phyloP scores from a whole-genome alignment of 1,140 invertebrate genomes.

The Aphaenogaster floridana region DNA sequence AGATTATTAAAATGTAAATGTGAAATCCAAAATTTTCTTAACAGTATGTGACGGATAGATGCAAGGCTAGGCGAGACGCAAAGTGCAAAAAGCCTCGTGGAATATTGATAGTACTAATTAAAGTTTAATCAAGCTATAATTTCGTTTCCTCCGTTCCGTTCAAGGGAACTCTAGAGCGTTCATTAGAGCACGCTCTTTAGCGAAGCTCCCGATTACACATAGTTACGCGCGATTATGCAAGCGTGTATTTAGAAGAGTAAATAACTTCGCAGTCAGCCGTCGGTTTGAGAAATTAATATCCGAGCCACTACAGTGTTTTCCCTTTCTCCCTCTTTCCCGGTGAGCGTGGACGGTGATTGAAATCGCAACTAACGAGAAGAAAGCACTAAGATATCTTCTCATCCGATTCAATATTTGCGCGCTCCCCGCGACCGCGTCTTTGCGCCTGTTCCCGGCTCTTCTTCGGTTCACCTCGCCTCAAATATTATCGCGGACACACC shows the following conservation, averaged over 20 bases:
- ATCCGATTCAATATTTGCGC: conserved; percentile 43
- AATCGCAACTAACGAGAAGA: conserved; percentile 23
- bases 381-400: conserved; percentile 2
- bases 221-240: conserved; percentile 14
- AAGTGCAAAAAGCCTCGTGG: neutral
- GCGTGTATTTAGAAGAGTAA: neutral
- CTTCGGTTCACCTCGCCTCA: neutral
- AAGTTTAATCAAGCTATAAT: conserved; percentile 17
- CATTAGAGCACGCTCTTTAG: neutral
- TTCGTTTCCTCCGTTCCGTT: neutral
- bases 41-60: neutral
- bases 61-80: neutral
- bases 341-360: neutral
- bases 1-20: conserved; percentile 48
- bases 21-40: conserved; percentile 1
- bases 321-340: neutral
- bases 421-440: neutral
- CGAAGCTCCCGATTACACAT: neutral
- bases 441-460: neutral
- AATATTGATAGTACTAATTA: neutral
- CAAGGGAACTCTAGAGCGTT: neutral
- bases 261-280: neutral
- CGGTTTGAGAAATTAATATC: neutral
- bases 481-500: conserved; percentile 18
- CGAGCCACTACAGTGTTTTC: neutral